phyloP scores from a whole-genome alignment of 2,113 vertebrate genomes.

The Hypanus sabinus region DNA sequence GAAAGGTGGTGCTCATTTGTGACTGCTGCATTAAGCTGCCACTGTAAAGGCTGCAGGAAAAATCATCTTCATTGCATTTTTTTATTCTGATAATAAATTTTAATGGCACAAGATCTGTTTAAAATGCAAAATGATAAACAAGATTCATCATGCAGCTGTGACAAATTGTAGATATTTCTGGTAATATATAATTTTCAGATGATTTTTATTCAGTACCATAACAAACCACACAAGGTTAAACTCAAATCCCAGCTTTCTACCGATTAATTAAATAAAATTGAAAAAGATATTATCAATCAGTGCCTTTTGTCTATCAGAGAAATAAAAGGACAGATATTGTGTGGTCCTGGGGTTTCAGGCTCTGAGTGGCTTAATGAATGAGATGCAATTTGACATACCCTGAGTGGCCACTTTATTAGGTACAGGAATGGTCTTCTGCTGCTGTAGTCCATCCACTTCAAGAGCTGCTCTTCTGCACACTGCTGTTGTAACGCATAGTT shows the following conservation, averaged over 20 bases:
- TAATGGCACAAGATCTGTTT: neutral
- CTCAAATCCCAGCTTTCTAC: neutral
- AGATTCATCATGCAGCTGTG: neutral
- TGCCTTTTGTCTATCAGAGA: neutral
- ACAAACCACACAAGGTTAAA: constrained; percentile 12
- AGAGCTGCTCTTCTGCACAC: too few relatives aligned
- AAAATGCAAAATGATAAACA: constrained; percentile 7
- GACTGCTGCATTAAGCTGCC: constrained; percentile 35
- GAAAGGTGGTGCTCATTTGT: neutral
- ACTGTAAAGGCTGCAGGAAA: neutral
- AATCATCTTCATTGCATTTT: neutral
- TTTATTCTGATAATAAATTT: neutral
- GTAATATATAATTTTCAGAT: neutral
- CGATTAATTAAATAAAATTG: constrained; percentile 18
- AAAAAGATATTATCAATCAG: neutral
- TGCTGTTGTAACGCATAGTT: too few relatives aligned
- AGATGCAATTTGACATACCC: neutral
- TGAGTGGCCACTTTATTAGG: too few relatives aligned
- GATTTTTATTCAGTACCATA: constrained; percentile 1
- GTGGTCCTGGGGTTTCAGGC: neutral
- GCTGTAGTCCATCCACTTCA: too few relatives aligned
- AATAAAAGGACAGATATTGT: neutral
- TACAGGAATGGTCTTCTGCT: too few relatives aligned
- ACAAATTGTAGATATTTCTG: neutral
- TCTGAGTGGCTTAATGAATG: neutral